Percentiles rank a stretch among this genome's conserved stretches.
Evolutionary conservation across 2,797 vertebrate species (phyloP).

Genomic region (Periparus ater): DNA sequence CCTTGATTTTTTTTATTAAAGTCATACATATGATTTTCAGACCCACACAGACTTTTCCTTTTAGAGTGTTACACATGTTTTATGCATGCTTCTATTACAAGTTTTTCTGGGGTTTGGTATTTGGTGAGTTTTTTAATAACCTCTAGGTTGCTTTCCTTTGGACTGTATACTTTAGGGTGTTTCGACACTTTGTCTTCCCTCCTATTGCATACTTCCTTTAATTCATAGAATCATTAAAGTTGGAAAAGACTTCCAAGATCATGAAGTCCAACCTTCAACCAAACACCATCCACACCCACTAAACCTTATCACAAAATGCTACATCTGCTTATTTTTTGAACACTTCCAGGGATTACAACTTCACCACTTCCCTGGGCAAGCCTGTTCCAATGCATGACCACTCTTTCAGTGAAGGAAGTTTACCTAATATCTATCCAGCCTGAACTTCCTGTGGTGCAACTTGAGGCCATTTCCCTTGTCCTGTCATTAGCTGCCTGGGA

Average conservation of each 20-base stretch:
- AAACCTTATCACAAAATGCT: background rate
- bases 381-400: background rate
- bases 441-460: background rate
- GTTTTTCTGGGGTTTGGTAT: background rate
- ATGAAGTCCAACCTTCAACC: background rate
- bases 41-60: background rate
- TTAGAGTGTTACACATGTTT: background rate
- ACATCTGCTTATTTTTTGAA: background rate
- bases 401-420: background rate
- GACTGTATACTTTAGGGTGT: background rate
- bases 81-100: background rate
- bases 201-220: background rate
- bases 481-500: background rate
- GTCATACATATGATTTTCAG: background rate
- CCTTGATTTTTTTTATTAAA: background rate
- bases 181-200: background rate
- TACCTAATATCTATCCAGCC: background rate
- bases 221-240: background rate
- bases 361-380: background rate
- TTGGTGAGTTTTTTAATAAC: background rate
- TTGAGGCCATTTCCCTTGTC: background rate
- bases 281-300: background rate
- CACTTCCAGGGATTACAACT: background rate
- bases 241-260: background rate
- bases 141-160: background rate